Conservation (phyloP, 2,797 vertebrate genomes). For the Cossypha caffra region DNA sequence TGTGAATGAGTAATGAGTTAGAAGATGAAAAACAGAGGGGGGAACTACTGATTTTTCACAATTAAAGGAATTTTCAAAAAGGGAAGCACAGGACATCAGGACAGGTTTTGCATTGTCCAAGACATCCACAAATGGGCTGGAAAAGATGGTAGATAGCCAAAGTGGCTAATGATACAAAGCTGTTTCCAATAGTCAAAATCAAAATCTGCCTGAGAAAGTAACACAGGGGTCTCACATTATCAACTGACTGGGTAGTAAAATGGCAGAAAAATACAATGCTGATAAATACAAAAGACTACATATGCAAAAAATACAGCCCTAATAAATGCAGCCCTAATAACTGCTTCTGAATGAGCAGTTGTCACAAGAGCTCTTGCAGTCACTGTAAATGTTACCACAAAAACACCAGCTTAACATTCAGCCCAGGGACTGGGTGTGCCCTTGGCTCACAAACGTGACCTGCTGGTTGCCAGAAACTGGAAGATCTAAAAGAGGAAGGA, state of each 20-base stretch:
- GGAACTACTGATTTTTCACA: neutral
- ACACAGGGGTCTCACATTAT: neutral
- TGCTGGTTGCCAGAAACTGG: neutral
- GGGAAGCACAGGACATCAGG: neutral
- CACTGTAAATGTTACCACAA: neutral
- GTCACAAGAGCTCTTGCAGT: neutral
- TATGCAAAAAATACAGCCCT: neutral
- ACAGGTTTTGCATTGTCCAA: neutral
- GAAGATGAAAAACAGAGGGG: slow-evolving; percentile 17
- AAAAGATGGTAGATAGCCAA: neutral
- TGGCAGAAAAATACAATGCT: neutral
- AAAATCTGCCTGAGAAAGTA: neutral
- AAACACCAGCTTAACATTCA: neutral
- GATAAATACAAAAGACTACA: neutral
- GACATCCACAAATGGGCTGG: neutral
- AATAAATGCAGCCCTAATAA: neutral
- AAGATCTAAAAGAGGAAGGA: slow-evolving; percentile 1
- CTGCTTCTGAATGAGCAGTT: neutral
- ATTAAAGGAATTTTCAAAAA: slow-evolving; percentile 13
- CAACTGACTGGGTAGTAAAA: neutral
- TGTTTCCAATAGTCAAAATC: neutral
- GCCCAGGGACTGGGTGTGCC: neutral
- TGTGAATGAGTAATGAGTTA: neutral
- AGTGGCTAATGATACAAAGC: neutral
- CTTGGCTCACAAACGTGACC: neutral